Percentiles rank a stretch among this genome's conserved stretches.
phyloP scores from a whole-genome alignment of 2,797 vertebrate genomes.

The Schizopygopsis malacanthus region DNA sequence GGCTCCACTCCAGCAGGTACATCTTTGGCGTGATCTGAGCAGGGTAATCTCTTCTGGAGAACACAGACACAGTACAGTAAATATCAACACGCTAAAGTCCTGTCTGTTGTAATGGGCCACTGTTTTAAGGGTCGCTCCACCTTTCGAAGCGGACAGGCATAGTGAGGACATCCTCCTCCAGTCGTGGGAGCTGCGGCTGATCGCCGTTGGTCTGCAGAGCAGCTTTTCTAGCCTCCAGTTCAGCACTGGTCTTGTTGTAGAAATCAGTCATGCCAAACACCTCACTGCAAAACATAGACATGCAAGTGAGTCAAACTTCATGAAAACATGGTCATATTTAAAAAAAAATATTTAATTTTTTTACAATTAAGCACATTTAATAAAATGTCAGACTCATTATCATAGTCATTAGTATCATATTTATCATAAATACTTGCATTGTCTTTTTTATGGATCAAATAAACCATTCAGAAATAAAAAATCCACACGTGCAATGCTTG shows the following conservation, averaged over 20 bases:
- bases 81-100: not conserved
- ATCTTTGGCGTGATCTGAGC: constrained; percentile 95
- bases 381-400: not conserved
- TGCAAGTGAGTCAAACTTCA: not conserved
- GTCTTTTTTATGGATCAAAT: not conserved
- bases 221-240: constrained; percentile 73
- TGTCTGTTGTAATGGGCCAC: not conserved
- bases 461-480: not conserved
- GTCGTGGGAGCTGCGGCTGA: constrained; percentile 65
- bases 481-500: not conserved
- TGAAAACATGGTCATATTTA: not conserved
- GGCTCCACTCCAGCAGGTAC: constrained; percentile 95
- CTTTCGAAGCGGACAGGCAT: constrained; percentile 91
- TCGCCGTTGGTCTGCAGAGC: constrained; percentile 67
- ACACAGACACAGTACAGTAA: not conserved
- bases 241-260: constrained; percentile 77
- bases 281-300: constrained; percentile 76
- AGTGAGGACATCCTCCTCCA: constrained; percentile 83
- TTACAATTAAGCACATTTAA: not conserved
- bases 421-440: not conserved
- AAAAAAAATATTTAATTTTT: too few relatives aligned
- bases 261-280: constrained; percentile 84
- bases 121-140: constrained; percentile 66
- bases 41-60: constrained; percentile 86
- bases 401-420: not conserved